Base-by-base conservation (phyloP, 2,888 invertebrate genomes). In the Lypha dubia region DNA sequence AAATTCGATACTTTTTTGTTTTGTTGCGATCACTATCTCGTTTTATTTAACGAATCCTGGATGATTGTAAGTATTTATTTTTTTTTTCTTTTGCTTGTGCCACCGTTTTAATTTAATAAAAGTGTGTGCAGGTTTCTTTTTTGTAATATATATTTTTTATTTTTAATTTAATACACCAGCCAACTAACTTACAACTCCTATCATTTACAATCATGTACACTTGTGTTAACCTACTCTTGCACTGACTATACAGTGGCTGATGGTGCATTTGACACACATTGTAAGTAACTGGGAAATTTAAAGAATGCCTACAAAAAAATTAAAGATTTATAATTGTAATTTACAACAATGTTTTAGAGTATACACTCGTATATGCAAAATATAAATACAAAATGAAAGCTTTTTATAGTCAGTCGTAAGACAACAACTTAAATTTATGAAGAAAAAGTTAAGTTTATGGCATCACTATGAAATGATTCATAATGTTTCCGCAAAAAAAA, bases 1-100 rank as follows among this genome's bases (percentile, higher is more conserved):
- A 80, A 80, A 84, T 76, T 71, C 46, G 75, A 84, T 76, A 79
- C 70, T 68, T 73, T 75, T 79, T 46, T 9, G 67, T 75, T 79
- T 46, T 9, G 67, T 73, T 46, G 38, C 17, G 51, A 76, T 76
- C 71, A 51, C 71, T 76, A 76, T 82, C 76, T 71, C 56, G 28
- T 75, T 62, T 75, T 53, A 24, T 28, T 38, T 32, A 49, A 56
- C 44, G 53, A 58, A 68, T 49, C 67, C 67, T 63, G 49, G 5
- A 60, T 74, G 38, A 38, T 73, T 28, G 44, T 56, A 1, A 6
- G 4, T 15, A 1, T n/a, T 44, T n/a, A 9, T 6, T 60, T 38
- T 20, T n/a, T n/a, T n/a, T n/a, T n/a, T n/a, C 4, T 32, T 32
- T 28, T 38, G 46, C 38, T 11, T 2, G 51, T 35, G 44, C 62